A percentile compares a stretch with the other conserved stretches of the same genome.
phyloP scores from a whole-genome alignment of 2,888 invertebrate species.

The Gasteruption jaculator region DNA sequence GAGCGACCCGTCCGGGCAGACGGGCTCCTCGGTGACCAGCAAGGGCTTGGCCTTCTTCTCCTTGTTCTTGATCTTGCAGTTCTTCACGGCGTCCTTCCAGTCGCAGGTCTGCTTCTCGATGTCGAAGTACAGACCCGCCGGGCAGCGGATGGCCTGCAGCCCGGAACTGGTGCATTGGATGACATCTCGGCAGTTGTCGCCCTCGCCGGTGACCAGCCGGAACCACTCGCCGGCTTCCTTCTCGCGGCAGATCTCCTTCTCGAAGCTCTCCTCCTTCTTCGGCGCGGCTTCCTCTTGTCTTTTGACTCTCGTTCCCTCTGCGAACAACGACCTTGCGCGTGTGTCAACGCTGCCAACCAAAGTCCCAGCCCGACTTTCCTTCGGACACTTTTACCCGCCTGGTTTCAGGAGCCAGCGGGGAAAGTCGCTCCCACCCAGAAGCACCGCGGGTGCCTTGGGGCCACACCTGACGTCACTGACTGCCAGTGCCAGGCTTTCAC shows the following conservation, averaged over 20 bases:
- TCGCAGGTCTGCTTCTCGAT: conserved; percentile 94
- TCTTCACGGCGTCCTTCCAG: conserved; percentile 91
- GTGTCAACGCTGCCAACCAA: too few relatives aligned
- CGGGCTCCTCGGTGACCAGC: conserved; percentile 83
- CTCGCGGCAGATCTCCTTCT: conserved; percentile 86
- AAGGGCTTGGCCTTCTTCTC: conserved; percentile 84
- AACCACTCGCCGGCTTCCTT: conserved; percentile 96
- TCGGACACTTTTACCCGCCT: too few relatives aligned
- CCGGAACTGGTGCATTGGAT: conserved; percentile 93
- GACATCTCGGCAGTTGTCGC: conserved; percentile 90
- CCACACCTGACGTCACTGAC: conserved; percentile 45
- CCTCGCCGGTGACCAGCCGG: conserved; percentile 82
- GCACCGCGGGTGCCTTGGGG: conserved; percentile 22
- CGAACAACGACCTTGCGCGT: too few relatives aligned
- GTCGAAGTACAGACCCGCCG: conserved; percentile 88
- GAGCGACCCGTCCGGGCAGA: conserved; percentile 80
- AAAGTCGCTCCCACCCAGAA: conserved; percentile 40
- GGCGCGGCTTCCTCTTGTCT: conserved; percentile 65
- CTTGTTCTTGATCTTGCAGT: conserved; percentile 86
- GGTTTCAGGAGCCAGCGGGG: too few relatives aligned
- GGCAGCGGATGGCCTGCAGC: conserved; percentile 88
- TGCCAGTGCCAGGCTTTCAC: conserved; percentile 45
- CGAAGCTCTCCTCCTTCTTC: conserved; percentile 87
- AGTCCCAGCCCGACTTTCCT: too few relatives aligned
- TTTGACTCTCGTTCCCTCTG: conserved; percentile 59